Evolutionary conservation across 1,140 invertebrate genomes (phyloP).

Genomic region (Neotoxoptera formosana): DNA sequence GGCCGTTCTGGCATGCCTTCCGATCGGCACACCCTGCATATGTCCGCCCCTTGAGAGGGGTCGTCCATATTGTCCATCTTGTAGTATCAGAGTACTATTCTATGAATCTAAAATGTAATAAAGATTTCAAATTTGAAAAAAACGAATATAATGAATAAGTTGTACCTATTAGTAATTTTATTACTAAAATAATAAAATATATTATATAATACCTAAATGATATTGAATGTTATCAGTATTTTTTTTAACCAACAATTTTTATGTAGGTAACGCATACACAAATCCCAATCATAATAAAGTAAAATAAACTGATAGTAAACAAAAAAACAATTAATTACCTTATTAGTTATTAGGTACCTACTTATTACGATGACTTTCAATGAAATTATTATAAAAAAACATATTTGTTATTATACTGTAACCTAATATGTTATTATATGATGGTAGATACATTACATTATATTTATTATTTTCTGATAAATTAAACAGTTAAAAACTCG

Average conservation of each 20-base stretch:
- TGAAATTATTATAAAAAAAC: not conserved
- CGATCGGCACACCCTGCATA: conserved; percentile 97
- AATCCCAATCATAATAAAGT: not conserved
- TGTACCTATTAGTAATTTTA: not conserved
- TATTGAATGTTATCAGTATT: not conserved
- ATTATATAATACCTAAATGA: not conserved
- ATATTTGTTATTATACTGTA: not conserved
- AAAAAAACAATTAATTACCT: not conserved
- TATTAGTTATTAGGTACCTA: not conserved
- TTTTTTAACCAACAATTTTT: not conserved
- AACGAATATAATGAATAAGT: not conserved
- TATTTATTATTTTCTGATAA: not conserved
- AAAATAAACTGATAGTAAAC: not conserved
- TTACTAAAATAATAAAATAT: not conserved
- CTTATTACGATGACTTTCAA: not conserved
- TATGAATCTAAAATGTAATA: not conserved
- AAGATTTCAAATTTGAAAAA: not conserved
- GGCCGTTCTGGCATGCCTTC: conserved; percentile 86
- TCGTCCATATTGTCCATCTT: conserved; percentile 61
- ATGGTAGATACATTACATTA: not conserved
- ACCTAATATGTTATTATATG: not conserved
- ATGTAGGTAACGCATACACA: not conserved
- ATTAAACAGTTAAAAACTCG: not conserved
- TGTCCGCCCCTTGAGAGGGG: conserved; percentile 74
- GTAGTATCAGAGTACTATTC: not conserved